Conservation (phyloP, 2,113 vertebrate genomes). For the Thamnophis sirtalis region DNA sequence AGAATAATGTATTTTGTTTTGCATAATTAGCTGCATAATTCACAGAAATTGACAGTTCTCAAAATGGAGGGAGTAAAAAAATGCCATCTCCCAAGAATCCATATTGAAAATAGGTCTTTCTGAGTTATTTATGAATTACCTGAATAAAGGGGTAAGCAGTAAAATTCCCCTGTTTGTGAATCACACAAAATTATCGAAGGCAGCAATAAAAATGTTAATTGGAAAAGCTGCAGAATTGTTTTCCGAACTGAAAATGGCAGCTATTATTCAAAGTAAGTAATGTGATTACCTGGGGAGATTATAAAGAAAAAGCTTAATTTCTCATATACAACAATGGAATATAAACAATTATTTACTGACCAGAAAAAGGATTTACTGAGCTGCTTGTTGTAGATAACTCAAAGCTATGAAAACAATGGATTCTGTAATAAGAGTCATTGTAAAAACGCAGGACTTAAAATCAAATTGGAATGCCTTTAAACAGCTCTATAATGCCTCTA, state of each 20-base stretch:
- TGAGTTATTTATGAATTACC: neutral
- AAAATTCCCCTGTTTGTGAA: neutral
- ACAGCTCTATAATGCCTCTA: neutral
- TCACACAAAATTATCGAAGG: neutral
- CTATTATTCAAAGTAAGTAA: neutral
- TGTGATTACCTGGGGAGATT: neutral
- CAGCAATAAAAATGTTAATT: neutral
- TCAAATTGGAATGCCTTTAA: neutral
- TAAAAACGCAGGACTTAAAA: neutral
- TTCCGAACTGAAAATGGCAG: neutral
- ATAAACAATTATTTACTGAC: neutral
- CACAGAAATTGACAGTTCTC: neutral
- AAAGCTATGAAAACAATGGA: neutral
- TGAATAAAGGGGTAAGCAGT: neutral
- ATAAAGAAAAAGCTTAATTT: neutral
- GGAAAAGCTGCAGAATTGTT: neutral
- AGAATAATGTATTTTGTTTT: slow-evolving; percentile 32
- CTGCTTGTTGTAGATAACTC: neutral
- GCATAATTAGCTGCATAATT: slow-evolving; percentile 32
- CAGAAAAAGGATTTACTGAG: neutral
- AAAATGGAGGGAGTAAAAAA: neutral
- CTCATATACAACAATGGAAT: neutral
- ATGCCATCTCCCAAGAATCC: neutral
- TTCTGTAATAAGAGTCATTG: neutral
- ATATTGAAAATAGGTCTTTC: neutral